Conservation (phyloP, 2,888 invertebrate species). For the Drosophila siamana region DNA sequence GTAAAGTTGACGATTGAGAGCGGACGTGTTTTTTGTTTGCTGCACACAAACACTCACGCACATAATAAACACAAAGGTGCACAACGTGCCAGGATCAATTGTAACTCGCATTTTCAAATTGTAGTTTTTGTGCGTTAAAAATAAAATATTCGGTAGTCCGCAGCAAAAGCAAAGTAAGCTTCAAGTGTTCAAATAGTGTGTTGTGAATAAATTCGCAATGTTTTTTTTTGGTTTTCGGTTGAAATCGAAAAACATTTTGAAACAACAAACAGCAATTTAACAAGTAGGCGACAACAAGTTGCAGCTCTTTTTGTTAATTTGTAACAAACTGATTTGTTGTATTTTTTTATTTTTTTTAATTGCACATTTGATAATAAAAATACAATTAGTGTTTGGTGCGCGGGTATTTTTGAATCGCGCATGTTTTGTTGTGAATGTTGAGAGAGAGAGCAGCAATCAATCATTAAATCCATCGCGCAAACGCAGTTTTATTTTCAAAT, state of each 20-base stretch:
- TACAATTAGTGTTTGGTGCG: conserved; percentile 33
- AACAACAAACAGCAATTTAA: background rate
- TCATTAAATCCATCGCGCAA: background rate
- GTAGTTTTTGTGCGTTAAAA: conserved; percentile 34
- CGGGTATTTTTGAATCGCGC: conserved; percentile 41
- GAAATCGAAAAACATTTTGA: conserved; percentile 7
- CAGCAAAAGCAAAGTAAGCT: conserved; percentile 57
- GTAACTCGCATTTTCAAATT: conserved; percentile 47
- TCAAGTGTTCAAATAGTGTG: conserved; percentile 41
- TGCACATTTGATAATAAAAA: background rate
- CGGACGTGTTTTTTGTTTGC: conserved; percentile 62
- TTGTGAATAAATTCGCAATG: conserved; percentile 30
- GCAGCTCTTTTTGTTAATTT: conserved; percentile 17
- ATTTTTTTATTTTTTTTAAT: conserved; percentile 41
- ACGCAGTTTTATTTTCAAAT: conserved; percentile 31
- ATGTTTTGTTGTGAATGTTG: conserved; percentile 28
- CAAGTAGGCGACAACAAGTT: conserved; percentile 46
- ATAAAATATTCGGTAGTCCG: conserved; percentile 25
- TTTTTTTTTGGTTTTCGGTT: background rate
- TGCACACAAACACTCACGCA: conserved; percentile 28
- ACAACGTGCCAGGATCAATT: conserved; percentile 59
- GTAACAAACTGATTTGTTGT: conserved; percentile 3
- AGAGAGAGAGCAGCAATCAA: background rate
- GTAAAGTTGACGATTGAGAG: conserved; percentile 53
- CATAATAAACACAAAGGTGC: conserved; percentile 46